Evolutionary conservation across 2,113 vertebrate genomes (phyloP).

Genomic region (Psittacula cyanocephala): DNA sequence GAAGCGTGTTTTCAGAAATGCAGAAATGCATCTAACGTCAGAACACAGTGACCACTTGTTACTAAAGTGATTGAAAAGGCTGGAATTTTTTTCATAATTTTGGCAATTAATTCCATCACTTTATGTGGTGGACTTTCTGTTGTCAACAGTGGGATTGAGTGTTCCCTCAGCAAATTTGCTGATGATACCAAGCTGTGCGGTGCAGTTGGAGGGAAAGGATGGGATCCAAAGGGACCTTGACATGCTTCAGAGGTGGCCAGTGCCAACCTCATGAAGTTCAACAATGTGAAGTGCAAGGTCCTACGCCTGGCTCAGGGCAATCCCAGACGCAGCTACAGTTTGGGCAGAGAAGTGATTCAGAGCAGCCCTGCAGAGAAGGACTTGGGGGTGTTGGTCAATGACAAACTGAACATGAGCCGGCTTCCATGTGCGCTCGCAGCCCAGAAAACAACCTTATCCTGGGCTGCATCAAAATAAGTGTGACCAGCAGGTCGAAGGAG

Average conservation of each 20-base stretch:
- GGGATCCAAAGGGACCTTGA: neutral
- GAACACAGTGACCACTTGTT: neutral
- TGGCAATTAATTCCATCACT: neutral
- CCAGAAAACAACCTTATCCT: neutral
- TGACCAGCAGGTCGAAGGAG: too few relatives aligned
- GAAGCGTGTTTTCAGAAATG: neutral
- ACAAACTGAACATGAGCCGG: neutral
- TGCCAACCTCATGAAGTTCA: neutral
- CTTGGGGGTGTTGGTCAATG: neutral
- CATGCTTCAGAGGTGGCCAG: neutral
- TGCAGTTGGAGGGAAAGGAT: neutral
- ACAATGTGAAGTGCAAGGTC: neutral
- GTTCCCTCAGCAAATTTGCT: neutral
- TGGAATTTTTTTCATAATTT: neutral
- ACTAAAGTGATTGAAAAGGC: neutral
- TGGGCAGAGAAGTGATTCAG: neutral
- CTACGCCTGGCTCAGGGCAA: neutral
- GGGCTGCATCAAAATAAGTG: neutral
- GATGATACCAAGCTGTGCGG: neutral
- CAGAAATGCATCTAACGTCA: neutral
- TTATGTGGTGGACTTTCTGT: neutral
- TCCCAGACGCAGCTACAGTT: neutral
- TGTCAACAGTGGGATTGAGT: neutral
- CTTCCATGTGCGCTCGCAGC: neutral
- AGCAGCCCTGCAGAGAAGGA: neutral